Base-by-base conservation (phyloP, 2,797 vertebrate species). In the Rallus crepitans region DNA sequence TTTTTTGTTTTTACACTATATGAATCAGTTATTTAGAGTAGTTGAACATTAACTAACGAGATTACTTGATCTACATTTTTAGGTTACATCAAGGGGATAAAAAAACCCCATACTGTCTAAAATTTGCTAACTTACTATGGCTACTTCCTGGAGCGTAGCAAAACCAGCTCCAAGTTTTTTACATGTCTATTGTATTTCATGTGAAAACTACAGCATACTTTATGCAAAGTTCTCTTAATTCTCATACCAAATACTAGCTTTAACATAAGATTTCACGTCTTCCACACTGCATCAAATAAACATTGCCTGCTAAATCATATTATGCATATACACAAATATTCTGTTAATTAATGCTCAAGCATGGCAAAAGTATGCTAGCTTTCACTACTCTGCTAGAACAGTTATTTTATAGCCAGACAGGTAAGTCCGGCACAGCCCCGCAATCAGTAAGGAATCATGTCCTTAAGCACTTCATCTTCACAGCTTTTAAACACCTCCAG, bases 31-130 rank as follows among this genome's bases (percentile, higher is more conserved):
- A n/a, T n/a, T n/a, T n/a, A n/a, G n/a, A n/a, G n/a, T n/a, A n/a
- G n/a, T n/a, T n/a, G n/a, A n/a, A n/a, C n/a, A n/a, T n/a, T n/a
- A n/a, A n/a, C n/a, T n/a, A n/a, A n/a, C n/a, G n/a, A 86, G 45
- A 92, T 95, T 73, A 80, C 84, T 55, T 90, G 66, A 95, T 35
- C 39, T 87, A 95, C 3, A 82, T 87, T 96, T 95, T 93, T 85
- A 70, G 15, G 47, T 63, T 81, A 60, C 12, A 69, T 37, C 23
- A 61, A 82, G 53, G 72, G 42, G 59, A 83, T 71, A 64, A 88
- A 96, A 80, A 92, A 42, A 7, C 10, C 39, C 39, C 16, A 18
- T 1, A 55, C 39, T 10, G 33, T 12, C 21, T 65, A 94, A 94
- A 81, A 77, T 82, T 82, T 91, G 82, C 10, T 10, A 61, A 76